Evolutionary conservation across 2,797 vertebrate genomes (phyloP).

Genomic region (Kryptolebias ocellatus): DNA sequence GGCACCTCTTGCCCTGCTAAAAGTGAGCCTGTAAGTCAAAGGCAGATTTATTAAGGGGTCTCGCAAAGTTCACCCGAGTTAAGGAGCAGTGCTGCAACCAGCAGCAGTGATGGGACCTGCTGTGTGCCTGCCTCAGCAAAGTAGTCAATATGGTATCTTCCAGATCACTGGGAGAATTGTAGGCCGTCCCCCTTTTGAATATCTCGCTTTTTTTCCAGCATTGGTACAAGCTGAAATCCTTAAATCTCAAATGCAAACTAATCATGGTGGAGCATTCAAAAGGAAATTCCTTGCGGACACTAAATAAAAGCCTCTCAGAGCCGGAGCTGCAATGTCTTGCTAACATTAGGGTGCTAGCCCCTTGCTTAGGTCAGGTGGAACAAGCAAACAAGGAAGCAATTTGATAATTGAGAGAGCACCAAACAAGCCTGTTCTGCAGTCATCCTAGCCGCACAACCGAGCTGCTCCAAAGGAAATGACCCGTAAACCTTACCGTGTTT

Average conservation of each 20-base stretch:
- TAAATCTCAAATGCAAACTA: slow-evolving; percentile 7
- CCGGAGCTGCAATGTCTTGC: slow-evolving; percentile 26
- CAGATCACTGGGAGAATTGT: slow-evolving; percentile 50
- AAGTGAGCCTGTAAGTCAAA: slow-evolving; percentile 2
- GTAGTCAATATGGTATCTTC: slow-evolving; percentile 65
- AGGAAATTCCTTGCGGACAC: background rate
- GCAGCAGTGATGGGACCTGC: slow-evolving; percentile 14
- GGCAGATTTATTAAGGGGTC: slow-evolving; percentile 8
- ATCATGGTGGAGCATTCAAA: background rate
- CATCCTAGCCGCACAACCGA: slow-evolving; percentile 56
- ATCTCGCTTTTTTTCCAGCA: slow-evolving; percentile 21
- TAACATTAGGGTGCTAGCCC: slow-evolving; percentile 52
- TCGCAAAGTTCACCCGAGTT: slow-evolving; percentile 34
- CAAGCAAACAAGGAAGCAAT: slow-evolving; percentile 39
- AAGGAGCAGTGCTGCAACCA: slow-evolving; percentile 34
- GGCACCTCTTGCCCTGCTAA: slow-evolving; percentile 3
- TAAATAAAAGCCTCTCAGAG: slow-evolving; percentile 8
- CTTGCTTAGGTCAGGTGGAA: slow-evolving; percentile 56
- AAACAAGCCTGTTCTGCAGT: slow-evolving; percentile 40
- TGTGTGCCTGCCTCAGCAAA: slow-evolving; percentile 43
- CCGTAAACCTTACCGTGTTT: slow-evolving; percentile 66
- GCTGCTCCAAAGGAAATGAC: slow-evolving; percentile 49
- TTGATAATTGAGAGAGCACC: slow-evolving; percentile 1
- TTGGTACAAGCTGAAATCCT: slow-evolving; percentile 11
- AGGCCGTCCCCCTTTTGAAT: slow-evolving; percentile 53